Evolutionary conservation across 2,888 invertebrate species (phyloP).

Genomic region (Hemaris fuciformis): DNA sequence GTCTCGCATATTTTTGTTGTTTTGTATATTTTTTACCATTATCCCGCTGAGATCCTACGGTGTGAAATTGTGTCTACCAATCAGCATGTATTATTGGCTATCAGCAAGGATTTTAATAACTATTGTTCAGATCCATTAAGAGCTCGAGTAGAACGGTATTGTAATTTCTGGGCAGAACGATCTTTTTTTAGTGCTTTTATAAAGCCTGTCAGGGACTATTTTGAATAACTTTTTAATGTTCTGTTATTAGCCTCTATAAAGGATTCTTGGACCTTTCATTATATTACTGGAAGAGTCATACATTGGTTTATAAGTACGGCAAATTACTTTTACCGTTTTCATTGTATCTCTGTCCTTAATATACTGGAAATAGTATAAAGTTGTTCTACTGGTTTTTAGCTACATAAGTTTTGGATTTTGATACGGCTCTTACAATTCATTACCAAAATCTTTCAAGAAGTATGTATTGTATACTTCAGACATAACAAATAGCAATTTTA

Average conservation of each 20-base stretch:
- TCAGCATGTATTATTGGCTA: conserved; percentile 19
- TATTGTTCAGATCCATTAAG: background rate
- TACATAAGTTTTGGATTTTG: too few relatives aligned
- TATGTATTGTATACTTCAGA: too few relatives aligned
- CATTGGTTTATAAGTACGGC: background rate
- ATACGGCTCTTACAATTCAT: too few relatives aligned
- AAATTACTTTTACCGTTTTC: background rate
- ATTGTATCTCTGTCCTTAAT: too few relatives aligned
- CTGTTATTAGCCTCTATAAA: background rate
- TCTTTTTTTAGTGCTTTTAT: background rate
- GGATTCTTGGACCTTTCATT: background rate
- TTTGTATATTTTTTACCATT: conserved; percentile 20
- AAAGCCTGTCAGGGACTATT: background rate
- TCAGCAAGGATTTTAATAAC: conserved; percentile 9
- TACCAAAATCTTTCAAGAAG: too few relatives aligned
- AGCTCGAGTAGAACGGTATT: background rate
- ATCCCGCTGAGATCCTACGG: conserved; percentile 10
- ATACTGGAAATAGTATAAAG: too few relatives aligned
- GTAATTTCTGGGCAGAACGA: background rate
- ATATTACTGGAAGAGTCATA: background rate
- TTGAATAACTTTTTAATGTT: background rate
- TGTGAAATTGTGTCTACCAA: conserved; percentile 28
- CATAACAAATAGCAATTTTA: too few relatives aligned
- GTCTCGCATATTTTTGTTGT: conserved; percentile 38
- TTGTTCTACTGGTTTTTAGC: too few relatives aligned